These are phyloP conservation scores for Takifugu ocellatus DNA, from an alignment of 2,797 vertebrate species.

Conservation along the genomic window DNA sequence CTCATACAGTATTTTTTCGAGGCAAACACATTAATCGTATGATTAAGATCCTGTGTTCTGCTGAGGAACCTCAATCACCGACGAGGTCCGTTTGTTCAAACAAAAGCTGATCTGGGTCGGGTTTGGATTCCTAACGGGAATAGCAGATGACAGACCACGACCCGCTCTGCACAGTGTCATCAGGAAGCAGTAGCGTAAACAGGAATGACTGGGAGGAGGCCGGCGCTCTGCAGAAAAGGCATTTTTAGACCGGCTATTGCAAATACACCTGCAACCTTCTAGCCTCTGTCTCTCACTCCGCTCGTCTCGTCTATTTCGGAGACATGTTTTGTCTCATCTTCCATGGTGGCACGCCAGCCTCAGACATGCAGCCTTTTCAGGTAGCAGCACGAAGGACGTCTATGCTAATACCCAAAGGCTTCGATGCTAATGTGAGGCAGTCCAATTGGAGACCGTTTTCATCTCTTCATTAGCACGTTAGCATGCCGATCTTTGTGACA, in stretches of 20 bases:
- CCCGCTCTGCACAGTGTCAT: conserved; percentile 50
- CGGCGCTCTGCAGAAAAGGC: conserved; percentile 29
- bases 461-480: no score
- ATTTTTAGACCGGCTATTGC: conserved; percentile 45
- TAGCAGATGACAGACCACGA: conserved; percentile 59
- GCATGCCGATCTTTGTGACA: no score
- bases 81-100: neutral
- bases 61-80: no score
- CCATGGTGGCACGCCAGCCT: no score
- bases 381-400: no score
- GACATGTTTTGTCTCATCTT: neutral
- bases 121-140: conserved; percentile 47
- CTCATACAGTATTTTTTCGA: no score
- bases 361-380: no score
- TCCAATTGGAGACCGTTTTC: no score
- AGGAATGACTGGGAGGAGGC: conserved; percentile 66
- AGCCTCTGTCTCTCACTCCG: conserved; percentile 5
- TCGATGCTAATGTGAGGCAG: no score
- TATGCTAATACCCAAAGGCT: no score
- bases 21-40: no score
- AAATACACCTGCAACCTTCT: conserved; percentile 52
- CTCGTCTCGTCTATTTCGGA: conserved; percentile 43
- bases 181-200: conserved; percentile 74
- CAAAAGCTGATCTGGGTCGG: neutral
- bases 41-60: no score